phyloP scores from a whole-genome alignment of 2,797 vertebrate species.

The Neosilurus hyrtlii region DNA sequence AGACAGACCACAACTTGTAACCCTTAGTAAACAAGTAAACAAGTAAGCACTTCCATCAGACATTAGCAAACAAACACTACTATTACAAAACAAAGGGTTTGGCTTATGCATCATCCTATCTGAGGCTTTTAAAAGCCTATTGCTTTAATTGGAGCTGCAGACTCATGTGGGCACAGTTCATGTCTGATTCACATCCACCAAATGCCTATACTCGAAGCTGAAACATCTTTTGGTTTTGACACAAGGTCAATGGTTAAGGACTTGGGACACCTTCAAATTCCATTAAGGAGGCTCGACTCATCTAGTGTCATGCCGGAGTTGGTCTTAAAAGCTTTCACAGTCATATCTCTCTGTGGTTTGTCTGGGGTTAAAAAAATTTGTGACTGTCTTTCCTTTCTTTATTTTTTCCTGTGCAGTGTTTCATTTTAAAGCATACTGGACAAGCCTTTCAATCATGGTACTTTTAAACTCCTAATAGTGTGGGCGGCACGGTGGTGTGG shows the following conservation, averaged over 20 bases:
- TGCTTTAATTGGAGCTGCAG: slow-evolving; percentile 26
- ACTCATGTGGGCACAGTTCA: slow-evolving; percentile 23
- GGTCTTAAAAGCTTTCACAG: slow-evolving; percentile 15
- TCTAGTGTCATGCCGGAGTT: neutral
- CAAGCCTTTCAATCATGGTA: neutral
- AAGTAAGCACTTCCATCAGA: slow-evolving; percentile 23
- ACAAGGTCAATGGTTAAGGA: slow-evolving; percentile 11
- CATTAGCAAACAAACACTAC: slow-evolving; percentile 25
- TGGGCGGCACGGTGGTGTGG: no score
- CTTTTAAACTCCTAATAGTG: neutral
- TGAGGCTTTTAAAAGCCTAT: slow-evolving; percentile 20
- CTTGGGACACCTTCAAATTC: slow-evolving; percentile 13
- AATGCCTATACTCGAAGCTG: slow-evolving; percentile 4
- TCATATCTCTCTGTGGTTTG: neutral
- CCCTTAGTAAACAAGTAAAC: slow-evolving; percentile 27
- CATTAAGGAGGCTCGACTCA: slow-evolving; percentile 18
- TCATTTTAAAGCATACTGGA: neutral
- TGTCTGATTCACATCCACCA: slow-evolving; percentile 8
- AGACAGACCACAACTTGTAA: slow-evolving; percentile 29
- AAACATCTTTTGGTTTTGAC: slow-evolving; percentile 22
- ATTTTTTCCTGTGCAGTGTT: neutral
- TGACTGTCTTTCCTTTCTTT: neutral
- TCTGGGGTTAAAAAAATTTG: slow-evolving; percentile 2
- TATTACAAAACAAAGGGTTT: neutral
- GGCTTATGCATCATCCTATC: slow-evolving; percentile 17